Conservation (phyloP, 2,888 invertebrate genomes). For the Leptothorax acervorum region DNA sequence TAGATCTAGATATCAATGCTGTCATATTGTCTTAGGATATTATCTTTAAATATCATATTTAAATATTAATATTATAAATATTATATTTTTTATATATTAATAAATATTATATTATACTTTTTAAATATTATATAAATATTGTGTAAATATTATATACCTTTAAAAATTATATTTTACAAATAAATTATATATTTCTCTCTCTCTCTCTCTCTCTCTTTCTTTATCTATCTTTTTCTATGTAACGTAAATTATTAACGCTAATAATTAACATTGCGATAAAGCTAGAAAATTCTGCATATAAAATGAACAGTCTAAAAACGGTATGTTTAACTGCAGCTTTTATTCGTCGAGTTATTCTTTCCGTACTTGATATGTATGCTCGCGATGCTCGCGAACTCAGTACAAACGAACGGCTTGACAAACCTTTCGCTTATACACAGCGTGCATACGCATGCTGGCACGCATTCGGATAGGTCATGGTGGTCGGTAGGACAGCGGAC, state of each 20-base stretch:
- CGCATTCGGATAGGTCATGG: constrained; percentile 80
- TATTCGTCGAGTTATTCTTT: constrained; percentile 3
- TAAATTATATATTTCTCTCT: neutral
- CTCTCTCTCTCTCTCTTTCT: neutral
- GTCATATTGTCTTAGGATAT: neutral
- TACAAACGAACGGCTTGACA: neutral
- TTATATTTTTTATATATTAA: too few relatives aligned
- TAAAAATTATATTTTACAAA: neutral
- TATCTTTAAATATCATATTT: neutral
- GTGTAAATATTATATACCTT: too few relatives aligned
- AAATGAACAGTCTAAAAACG: neutral
- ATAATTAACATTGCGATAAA: neutral
- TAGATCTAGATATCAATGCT: neutral
- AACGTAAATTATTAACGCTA: neutral
- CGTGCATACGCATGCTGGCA: constrained; percentile 50
- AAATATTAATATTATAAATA: neutral
- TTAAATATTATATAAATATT: too few relatives aligned
- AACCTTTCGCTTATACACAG: constrained; percentile 37
- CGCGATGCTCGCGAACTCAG: constrained; percentile 5
- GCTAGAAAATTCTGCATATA: neutral
- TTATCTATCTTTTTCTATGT: neutral
- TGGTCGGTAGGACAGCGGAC: constrained; percentile 78
- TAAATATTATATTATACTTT: too few relatives aligned
- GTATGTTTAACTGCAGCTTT: constrained; percentile 2
- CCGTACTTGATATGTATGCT: neutral